Base-by-base conservation (phyloP, 2,888 invertebrate genomes). In the Podotricha telesiphe region DNA sequence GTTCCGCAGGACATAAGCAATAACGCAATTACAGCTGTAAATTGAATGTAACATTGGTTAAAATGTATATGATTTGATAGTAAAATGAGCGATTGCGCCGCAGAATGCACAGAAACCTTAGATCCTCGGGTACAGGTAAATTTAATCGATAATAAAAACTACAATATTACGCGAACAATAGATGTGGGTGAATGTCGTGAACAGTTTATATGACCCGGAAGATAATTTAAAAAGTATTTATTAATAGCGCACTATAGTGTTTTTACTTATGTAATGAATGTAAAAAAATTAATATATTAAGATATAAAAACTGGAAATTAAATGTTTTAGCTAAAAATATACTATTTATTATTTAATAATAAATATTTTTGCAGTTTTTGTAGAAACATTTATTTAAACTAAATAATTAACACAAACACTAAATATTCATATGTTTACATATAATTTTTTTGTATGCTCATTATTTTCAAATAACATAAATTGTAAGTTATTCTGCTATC, bases 61-160 rank as follows among this genome's bases (percentile, higher is more conserved):
- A 83, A 81, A 92, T 91, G 88, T 71, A 71, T 82, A 77, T 77
- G 69, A 76, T 80, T 78, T 87, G 80, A 88, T 79, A 80, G 81
- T 84, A 92, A 83, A 86, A 95, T 94, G 94, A 94, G 93, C 86
- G 94, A 94, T 87, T 93, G 91, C 91, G 91, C 92, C 71, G 89
- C 92, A 67, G 94, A 94, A 86, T 93, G 92, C 86, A 93, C 94
- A 81, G 96, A 96, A 93, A 95, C 95, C 75, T 95, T 97, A 83
- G 96, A 97, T 94, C 96, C 96, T 68, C 93, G 96, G 86, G 96
- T 97, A 81, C 96, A 97, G 94, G 96, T 96, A 91, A 87, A 85
- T 78, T 69, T 82, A 88, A 90, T 87, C 87, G 79, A 87, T 88
- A 86, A 79, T 85, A 81, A 83, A 83, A 75, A 80, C 77, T 76